Conservation (phyloP, 2,113 vertebrate genomes). For the Hemiscyllium ocellatum region DNA sequence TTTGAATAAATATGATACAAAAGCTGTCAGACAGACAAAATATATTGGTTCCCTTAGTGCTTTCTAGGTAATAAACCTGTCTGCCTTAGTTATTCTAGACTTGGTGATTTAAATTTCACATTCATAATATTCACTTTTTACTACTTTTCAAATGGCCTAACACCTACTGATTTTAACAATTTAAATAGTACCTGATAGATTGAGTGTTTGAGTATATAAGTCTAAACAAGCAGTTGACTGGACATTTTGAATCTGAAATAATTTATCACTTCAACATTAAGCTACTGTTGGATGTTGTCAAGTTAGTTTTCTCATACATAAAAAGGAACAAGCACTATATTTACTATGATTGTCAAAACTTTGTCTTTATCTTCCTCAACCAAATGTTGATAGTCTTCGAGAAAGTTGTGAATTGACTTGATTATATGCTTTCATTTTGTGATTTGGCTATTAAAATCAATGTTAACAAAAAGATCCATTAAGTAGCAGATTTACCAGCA, state of each 20-base stretch:
- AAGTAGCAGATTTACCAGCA: not conserved
- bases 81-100: not conserved
- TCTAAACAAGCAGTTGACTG: not conserved
- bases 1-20: not conserved
- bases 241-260: not conserved
- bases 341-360: too few relatives aligned
- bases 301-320: not conserved
- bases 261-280: not conserved
- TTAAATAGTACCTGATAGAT: not conserved
- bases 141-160: not conserved
- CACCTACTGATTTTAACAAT: not conserved
- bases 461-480: not conserved
- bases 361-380: not conserved
- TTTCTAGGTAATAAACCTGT: not conserved
- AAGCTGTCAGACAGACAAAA: not conserved
- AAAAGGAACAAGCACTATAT: not conserved
- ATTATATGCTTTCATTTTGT: not conserved
- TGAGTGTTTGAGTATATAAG: too few relatives aligned
- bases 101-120: not conserved
- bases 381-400: not conserved
- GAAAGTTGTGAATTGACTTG: not conserved
- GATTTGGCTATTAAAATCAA: not conserved
- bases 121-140: not conserved
- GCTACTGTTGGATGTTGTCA: not conserved
- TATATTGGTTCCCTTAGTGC: not conserved